Percentiles rank a stretch among this genome's conserved stretches.
Evolutionary conservation across 2,797 vertebrate genomes (phyloP).

Genomic region (Neostethus bicornis): DNA sequence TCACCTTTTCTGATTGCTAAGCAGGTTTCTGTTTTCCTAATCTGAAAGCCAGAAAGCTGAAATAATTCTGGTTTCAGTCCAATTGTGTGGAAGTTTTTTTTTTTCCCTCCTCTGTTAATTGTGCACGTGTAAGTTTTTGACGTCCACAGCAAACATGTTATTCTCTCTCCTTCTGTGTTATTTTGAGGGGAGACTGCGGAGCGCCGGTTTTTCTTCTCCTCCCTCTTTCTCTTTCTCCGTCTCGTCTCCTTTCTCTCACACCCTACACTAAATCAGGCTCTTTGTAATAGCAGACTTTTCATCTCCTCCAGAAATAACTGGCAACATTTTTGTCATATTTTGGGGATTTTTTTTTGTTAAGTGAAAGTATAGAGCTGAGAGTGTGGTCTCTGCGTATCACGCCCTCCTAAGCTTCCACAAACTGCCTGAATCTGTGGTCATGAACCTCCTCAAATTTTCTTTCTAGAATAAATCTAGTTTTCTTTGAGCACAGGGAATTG

Average conservation of each 20-base stretch:
- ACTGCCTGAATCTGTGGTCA: constrained; percentile 45
- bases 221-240: constrained; percentile 41
- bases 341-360: constrained; percentile 26
- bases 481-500: too few species aligned
- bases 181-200: constrained; percentile 83
- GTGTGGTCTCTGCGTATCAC: constrained; percentile 65
- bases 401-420: constrained; percentile 58
- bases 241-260: constrained; percentile 71
- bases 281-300: constrained; percentile 79
- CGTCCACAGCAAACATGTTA: constrained; percentile 77
- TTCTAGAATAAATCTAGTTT: too few species aligned
- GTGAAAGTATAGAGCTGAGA: constrained; percentile 67
- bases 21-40: constrained; percentile 38
- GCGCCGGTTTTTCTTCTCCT: constrained; percentile 69
- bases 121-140: constrained; percentile 69
- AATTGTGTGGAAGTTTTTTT: constrained; percentile 14
- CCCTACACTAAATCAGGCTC: constrained; percentile 79
- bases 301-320: constrained; percentile 76
- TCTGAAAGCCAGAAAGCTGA: constrained; percentile 38
- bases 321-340: constrained; percentile 77
- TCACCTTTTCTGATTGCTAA: constrained; percentile 39
- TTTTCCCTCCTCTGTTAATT: constrained; percentile 49
- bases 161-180: constrained; percentile 77
- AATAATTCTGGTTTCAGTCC: constrained; percentile 13
- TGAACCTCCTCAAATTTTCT: constrained; percentile 14